These are phyloP conservation scores for Nasonia oneida DNA, from an alignment of 2,888 invertebrate species.

Conservation along the genomic window DNA sequence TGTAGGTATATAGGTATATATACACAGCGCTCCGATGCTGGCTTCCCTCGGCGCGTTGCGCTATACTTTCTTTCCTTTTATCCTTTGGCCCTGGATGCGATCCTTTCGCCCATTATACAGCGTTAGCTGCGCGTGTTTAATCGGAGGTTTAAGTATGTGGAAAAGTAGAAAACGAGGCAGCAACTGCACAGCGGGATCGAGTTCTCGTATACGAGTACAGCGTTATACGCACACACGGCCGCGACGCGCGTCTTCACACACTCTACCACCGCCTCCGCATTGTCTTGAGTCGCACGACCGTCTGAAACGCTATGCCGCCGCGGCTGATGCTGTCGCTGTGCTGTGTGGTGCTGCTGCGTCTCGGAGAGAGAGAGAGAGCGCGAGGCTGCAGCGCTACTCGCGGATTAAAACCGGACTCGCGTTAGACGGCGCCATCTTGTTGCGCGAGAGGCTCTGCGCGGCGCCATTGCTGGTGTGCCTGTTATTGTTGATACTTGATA, in stretches of 20 bases:
- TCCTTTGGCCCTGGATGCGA: background rate
- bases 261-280: slow-evolving; percentile 53
- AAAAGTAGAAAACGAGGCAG: background rate
- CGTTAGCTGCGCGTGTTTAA: too few species aligned
- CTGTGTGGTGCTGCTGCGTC: background rate
- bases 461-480: background rate
- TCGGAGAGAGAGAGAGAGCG: background rate
- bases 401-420: background rate
- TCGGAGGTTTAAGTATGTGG: too few species aligned
- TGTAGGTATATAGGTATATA: too few species aligned
- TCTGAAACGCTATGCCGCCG: slow-evolving; percentile 32
- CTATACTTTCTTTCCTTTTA: background rate
- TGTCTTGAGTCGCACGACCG: slow-evolving; percentile 54
- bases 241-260: slow-evolving; percentile 47
- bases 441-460: background rate
- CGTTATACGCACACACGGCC: slow-evolving; percentile 4
- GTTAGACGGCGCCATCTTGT: slow-evolving; percentile 54
- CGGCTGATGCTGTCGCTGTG: background rate
- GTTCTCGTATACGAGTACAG: background rate
- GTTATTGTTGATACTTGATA: background rate
- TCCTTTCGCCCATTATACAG: background rate
- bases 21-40: background rate
- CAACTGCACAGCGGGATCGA: background rate
- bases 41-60: background rate
- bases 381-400: background rate